Evolutionary conservation across 2,113 vertebrate genomes (phyloP).

Genomic region (Trematocara marginatum): DNA sequence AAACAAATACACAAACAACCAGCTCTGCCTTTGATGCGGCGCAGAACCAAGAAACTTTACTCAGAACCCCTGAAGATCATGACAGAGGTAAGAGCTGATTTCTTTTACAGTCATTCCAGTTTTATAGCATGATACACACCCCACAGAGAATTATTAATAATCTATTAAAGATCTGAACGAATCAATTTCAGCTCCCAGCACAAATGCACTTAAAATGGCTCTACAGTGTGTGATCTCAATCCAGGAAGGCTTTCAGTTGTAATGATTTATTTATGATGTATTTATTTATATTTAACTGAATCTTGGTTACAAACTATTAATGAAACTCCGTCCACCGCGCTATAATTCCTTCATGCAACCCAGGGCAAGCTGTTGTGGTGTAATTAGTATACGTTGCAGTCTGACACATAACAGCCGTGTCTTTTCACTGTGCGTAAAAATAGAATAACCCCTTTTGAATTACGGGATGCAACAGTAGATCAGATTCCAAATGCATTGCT

Average conservation of each 20-base stretch:
- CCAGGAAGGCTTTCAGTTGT: background rate
- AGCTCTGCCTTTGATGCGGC: background rate
- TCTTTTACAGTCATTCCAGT: background rate
- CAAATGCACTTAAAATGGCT: background rate
- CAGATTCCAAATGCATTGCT: background rate
- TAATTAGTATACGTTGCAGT: background rate
- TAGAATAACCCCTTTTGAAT: background rate
- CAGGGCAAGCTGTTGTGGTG: background rate
- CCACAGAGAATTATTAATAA: background rate
- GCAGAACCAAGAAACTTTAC: conserved; percentile 7
- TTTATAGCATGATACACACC: conserved; percentile 7
- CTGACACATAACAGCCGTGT: background rate
- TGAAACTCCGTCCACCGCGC: background rate
- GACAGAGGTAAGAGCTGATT: background rate
- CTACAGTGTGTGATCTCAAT: background rate
- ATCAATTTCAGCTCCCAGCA: background rate
- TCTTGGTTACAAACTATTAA: background rate
- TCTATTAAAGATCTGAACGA: background rate
- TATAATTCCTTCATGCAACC: background rate
- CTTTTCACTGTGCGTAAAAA: background rate
- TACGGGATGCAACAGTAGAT: background rate
- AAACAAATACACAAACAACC: conserved; percentile 23
- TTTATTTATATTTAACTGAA: background rate
- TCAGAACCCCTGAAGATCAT: background rate
- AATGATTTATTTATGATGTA: background rate